Evolutionary conservation across 1,140 invertebrate species (phyloP).

Genomic region (Pogonognathellus flavescens): DNA sequence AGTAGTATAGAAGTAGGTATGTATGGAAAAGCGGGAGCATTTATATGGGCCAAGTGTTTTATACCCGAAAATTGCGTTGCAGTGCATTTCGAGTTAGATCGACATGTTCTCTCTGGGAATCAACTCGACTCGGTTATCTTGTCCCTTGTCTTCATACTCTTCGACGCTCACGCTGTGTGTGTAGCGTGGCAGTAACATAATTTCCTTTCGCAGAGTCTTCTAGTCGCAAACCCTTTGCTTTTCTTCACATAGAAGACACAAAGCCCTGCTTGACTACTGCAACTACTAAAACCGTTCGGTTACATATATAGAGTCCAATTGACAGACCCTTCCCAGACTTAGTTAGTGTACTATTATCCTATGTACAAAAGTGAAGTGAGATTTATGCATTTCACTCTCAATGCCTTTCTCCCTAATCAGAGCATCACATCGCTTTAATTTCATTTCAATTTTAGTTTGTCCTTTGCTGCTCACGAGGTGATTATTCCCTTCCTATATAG

Average conservation of each 20-base stretch:
- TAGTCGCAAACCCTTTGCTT: not conserved
- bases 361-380: conserved; percentile 11
- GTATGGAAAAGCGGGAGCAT: not conserved
- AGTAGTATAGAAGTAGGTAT: no score
- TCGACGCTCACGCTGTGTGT: not conserved
- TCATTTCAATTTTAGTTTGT: conserved; percentile 23
- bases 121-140: conserved; percentile 18
- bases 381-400: conserved; percentile 37
- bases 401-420: conserved; percentile 22
- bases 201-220: conserved; percentile 24
- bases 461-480: not conserved
- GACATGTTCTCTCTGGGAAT: conserved; percentile 20
- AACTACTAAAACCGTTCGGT: no score
- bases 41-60: not conserved
- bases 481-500: no score
- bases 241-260: no score
- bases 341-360: not conserved
- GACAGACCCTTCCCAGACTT: conserved; percentile 13
- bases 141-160: conserved; percentile 14
- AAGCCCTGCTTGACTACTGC: no score
- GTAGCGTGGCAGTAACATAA: not conserved
- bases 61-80: not conserved
- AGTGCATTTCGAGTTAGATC: conserved; percentile 16
- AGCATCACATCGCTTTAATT: conserved; percentile 19
- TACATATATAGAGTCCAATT: not conserved